A percentile compares a stretch with the other conserved stretches of the same genome.
Conservation (phyloP, 2,113 vertebrate genomes). For the Tylochromis polylepis region DNA sequence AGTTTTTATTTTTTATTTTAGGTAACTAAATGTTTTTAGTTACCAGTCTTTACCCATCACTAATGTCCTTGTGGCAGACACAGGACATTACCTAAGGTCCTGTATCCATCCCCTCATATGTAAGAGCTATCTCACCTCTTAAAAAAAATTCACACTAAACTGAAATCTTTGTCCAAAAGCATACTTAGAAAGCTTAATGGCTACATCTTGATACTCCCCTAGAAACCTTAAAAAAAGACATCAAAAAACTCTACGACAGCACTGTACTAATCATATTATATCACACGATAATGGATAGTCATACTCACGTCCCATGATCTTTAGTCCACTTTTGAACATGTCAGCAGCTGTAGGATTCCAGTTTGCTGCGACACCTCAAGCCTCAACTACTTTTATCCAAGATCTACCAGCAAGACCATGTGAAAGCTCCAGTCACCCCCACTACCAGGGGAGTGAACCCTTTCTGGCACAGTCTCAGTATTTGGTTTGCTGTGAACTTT, state of each 20-base stretch:
- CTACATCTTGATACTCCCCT: not conserved
- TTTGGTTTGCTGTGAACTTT: conserved; percentile 73
- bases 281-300: not conserved
- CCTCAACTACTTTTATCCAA: not conserved
- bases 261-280: not conserved
- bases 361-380: not conserved
- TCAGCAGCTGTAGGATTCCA: not conserved
- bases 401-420: not conserved
- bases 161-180: not conserved
- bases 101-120: not conserved
- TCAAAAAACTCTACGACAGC: not conserved
- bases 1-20: not conserved
- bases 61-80: not conserved
- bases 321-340: conserved; percentile 64
- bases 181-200: not conserved
- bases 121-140: not conserved
- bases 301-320: conserved; percentile 69
- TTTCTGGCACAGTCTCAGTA: conserved; percentile 19
- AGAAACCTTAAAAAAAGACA: not conserved
- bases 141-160: not conserved
- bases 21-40: not conserved
- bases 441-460: conserved; percentile 20
- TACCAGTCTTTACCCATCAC: not conserved
- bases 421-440: conserved; percentile 13
- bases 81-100: not conserved